phyloP scores from a whole-genome alignment of 2,113 vertebrate genomes.

The Synodontis membranacea region DNA sequence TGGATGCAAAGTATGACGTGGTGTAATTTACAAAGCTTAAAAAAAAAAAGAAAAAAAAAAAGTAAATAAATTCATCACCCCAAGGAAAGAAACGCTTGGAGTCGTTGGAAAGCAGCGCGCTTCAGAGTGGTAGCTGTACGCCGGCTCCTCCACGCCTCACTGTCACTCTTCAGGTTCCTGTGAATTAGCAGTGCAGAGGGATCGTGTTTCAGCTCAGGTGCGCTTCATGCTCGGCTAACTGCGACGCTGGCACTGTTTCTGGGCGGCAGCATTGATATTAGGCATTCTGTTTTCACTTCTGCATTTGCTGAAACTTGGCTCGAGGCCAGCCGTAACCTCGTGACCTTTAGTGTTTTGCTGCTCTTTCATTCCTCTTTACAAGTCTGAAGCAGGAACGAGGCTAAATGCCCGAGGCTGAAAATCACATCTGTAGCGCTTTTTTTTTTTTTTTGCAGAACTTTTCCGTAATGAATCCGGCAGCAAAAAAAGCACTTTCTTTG shows the following conservation, averaged over 20 bases:
- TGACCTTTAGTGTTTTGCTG: not conserved
- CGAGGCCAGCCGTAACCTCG: not conserved
- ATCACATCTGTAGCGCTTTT: not conserved
- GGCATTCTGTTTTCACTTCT: not conserved
- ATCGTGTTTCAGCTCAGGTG: not conserved
- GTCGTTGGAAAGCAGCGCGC: not conserved
- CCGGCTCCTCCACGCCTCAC: too few species aligned
- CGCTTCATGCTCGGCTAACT: not conserved
- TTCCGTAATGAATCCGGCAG: not conserved
- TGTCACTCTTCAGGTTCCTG: not conserved
- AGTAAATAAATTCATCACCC: not conserved
- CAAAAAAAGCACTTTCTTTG: not conserved
- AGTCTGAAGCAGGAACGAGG: not conserved
- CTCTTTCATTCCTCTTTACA: not conserved
- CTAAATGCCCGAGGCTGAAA: not conserved
- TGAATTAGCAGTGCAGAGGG: not conserved
- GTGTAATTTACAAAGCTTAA: too few species aligned
- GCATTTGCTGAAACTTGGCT: not conserved
- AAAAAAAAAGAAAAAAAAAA: too few species aligned
- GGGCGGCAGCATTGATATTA: not conserved
- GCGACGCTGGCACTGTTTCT: not conserved
- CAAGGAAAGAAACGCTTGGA: not conserved
- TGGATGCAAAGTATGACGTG: not conserved
- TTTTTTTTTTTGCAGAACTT: not conserved
- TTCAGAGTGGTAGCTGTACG: too few species aligned